Percentiles rank a stretch among this genome's conserved stretches.
Conservation (phyloP, 2,113 vertebrate genomes). For the Tonatia bakeri region DNA sequence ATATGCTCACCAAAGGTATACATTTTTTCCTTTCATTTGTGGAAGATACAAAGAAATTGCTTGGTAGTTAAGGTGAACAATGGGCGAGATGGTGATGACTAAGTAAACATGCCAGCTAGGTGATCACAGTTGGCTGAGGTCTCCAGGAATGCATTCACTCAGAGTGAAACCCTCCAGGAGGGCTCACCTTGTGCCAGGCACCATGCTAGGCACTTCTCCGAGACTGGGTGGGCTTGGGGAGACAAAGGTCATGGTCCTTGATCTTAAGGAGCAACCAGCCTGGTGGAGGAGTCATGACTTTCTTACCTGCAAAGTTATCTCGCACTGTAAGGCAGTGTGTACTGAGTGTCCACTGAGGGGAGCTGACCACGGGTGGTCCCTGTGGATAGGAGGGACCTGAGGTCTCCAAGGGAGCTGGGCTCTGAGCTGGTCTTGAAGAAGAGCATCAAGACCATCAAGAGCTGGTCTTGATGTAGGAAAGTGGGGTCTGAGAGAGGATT, state of each 20-base stretch:
- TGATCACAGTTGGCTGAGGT: background rate
- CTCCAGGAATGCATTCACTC: background rate
- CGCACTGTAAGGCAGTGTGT: rapidly evolving
- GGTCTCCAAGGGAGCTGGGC: background rate
- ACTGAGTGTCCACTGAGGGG: background rate
- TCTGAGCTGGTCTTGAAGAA: background rate
- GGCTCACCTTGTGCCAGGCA: background rate
- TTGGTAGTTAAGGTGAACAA: slow-evolving; percentile 21
- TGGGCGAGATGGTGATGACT: background rate
- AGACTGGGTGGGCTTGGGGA: background rate
- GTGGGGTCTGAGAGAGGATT: background rate
- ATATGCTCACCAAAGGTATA: background rate
- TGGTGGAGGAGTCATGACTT: background rate
- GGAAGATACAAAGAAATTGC: slow-evolving; percentile 41
- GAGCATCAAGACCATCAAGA: no score
- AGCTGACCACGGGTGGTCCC: rapidly evolving
- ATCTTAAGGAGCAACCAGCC: background rate
- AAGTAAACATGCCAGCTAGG: background rate
- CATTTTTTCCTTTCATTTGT: slow-evolving; percentile 21
- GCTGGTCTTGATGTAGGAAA: background rate
- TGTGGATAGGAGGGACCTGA: background rate
- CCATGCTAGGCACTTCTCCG: background rate
- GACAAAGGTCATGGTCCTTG: background rate
- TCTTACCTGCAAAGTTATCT: background rate
- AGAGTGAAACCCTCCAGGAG: background rate